Conservation (phyloP, 2,888 invertebrate species). For the Acrocera orbiculus region DNA sequence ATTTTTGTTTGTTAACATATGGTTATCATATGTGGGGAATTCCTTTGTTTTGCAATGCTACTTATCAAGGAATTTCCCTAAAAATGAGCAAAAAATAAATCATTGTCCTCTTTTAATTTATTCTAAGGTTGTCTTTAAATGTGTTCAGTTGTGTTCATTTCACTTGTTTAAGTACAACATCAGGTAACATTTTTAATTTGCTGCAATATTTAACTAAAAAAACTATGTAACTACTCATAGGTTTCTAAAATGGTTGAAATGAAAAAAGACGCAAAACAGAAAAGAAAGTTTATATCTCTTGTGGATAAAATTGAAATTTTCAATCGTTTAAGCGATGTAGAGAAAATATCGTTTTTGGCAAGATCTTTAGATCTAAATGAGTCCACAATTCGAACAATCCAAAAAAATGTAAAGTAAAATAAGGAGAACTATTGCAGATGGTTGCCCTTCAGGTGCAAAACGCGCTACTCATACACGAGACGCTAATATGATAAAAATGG, state of each 20-base stretch:
- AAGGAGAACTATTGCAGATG: too few relatives aligned
- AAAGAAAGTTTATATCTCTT: constrained; percentile 5
- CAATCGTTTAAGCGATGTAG: too few relatives aligned
- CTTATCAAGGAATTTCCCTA: constrained; percentile 1
- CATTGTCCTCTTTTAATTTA: constrained; percentile 1
- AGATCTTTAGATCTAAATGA: constrained; percentile 11
- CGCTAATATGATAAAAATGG: constrained; percentile 12
- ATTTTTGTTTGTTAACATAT: too few relatives aligned
- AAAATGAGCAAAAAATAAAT: constrained; percentile 2
- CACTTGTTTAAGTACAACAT: background rate
- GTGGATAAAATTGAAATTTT: constrained; percentile 7
- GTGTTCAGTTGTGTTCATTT: background rate
- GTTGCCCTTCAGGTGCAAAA: constrained; percentile 3
- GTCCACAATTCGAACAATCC: constrained; percentile 6
- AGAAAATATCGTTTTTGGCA: constrained; percentile 7
- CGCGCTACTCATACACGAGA: constrained; percentile 3
- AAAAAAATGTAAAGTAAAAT: constrained; percentile 1
- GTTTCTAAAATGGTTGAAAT: background rate
- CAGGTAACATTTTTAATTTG: background rate
- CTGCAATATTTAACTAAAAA: background rate
- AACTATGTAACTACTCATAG: background rate
- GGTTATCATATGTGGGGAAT: background rate
- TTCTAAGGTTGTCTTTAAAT: background rate
- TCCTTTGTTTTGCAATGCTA: background rate
- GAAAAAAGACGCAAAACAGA: too few relatives aligned